phyloP scores from a whole-genome alignment of 2,888 invertebrate species.

The Trichogramma dendrolimi region DNA sequence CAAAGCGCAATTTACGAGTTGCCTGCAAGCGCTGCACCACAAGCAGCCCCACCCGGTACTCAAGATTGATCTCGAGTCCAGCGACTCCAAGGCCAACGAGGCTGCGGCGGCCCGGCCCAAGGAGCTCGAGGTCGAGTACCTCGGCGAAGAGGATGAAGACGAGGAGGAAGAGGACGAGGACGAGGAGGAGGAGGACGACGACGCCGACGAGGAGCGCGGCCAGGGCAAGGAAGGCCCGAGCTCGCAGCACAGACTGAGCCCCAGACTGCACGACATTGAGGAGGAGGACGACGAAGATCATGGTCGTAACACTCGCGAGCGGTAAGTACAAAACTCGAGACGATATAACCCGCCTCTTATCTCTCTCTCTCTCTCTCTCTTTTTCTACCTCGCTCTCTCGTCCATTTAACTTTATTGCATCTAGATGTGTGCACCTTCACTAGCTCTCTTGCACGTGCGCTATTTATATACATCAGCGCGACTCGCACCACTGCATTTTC shows the following conservation, averaged over 20 bases:
- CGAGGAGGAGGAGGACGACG: constrained; percentile 27
- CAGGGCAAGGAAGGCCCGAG: constrained; percentile 37
- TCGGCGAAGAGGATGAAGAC: constrained; percentile 30
- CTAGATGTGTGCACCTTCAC: not conserved
- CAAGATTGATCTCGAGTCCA: constrained; percentile 33
- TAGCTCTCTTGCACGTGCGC: not conserved
- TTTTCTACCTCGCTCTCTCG: not conserved
- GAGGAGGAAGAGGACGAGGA: constrained; percentile 27
- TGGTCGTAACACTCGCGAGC: constrained; percentile 47
- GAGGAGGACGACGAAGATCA: constrained; percentile 72
- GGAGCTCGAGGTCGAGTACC: constrained; percentile 32
- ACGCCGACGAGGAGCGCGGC: constrained; percentile 29
- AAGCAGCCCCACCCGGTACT: not conserved
- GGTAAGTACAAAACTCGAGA: constrained; percentile 35
- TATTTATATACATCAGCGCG: not conserved
- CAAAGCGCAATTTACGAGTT: constrained; percentile 38
- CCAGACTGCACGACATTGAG: constrained; percentile 76
- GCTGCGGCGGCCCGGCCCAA: constrained; percentile 28
- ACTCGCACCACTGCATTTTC: too few relatives aligned
- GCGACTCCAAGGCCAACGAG: constrained; percentile 3
- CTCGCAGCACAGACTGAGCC: constrained; percentile 63
- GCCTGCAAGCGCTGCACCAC: constrained; percentile 37
- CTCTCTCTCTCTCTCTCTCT: not conserved
- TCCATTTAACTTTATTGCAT: too few relatives aligned
- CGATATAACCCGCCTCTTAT: not conserved